Conservation (phyloP, 2,888 invertebrate species). For the Machimus rusticus region DNA sequence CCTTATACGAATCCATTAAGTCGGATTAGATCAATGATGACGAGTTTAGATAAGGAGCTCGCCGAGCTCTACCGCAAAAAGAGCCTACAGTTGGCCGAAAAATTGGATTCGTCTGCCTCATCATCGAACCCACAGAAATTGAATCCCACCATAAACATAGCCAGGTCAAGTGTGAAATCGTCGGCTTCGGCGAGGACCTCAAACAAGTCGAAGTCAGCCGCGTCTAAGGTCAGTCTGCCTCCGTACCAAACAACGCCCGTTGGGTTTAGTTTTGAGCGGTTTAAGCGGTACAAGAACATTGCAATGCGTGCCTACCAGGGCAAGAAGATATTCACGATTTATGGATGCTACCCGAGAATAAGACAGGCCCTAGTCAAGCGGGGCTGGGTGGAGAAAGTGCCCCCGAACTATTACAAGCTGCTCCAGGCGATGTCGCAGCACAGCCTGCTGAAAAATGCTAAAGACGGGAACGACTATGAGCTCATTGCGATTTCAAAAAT, state of each 20-base stretch:
- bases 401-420: constrained; percentile 55
- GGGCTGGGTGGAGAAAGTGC: constrained; percentile 79
- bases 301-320: constrained; percentile 53
- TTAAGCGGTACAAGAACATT: constrained; percentile 41
- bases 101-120: not conserved
- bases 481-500: constrained; percentile 68
- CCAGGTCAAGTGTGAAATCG: not conserved
- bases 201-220: not conserved
- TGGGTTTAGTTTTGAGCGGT: constrained; percentile 32
- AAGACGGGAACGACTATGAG: constrained; percentile 58
- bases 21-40: constrained; percentile 24
- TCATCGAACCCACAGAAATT: not conserved
- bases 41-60: constrained; percentile 37
- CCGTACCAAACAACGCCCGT: not conserved
- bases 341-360: constrained; percentile 56
- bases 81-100: not conserved
- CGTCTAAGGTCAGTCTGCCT: not conserved
- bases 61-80: not conserved
- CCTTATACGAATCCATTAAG: not conserved
- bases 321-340: constrained; percentile 58
- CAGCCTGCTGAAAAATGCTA: constrained; percentile 54
- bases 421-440: constrained; percentile 57
- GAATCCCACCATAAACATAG: not conserved
- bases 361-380: constrained; percentile 67
- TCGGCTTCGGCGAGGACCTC: not conserved